Percentiles rank a stretch among this genome's conserved stretches.
Conservation (phyloP, 2,797 vertebrate species). For the Amblyopsis hoosieri region DNA sequence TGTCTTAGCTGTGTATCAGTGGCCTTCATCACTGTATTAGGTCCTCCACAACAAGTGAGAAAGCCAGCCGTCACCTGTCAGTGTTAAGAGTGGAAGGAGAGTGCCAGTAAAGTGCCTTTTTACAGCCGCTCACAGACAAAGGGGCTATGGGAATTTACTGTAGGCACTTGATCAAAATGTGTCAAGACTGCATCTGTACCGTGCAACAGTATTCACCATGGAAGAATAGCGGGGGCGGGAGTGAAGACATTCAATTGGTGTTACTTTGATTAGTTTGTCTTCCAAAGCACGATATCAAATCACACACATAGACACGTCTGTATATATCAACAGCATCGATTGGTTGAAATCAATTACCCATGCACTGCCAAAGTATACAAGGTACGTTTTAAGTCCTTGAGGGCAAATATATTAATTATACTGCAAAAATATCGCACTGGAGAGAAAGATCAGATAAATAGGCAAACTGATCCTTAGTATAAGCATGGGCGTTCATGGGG, state of each 20-base stretch:
- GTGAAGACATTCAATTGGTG: slow-evolving; percentile 19
- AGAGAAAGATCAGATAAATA: slow-evolving; percentile 50
- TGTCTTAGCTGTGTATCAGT: slow-evolving; percentile 39
- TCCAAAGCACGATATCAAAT: no score
- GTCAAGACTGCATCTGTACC: slow-evolving; percentile 10
- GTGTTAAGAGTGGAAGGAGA: slow-evolving; percentile 19
- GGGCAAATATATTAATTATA: no score
- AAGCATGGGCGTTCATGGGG: slow-evolving; percentile 39
- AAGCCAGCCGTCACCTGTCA: slow-evolving; percentile 28
- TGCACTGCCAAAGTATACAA: no score
- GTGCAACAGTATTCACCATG: slow-evolving; percentile 17
- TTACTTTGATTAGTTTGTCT: slow-evolving; percentile 29
- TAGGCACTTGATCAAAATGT: slow-evolving; percentile 25
- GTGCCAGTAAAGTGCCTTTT: slow-evolving; percentile 37
- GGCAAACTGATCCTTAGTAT: slow-evolving; percentile 12
- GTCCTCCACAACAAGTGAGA: slow-evolving; percentile 35
- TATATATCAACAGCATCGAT: no score
- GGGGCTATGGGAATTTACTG: slow-evolving; percentile 9
- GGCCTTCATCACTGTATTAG: slow-evolving; percentile 37
- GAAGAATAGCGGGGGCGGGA: slow-evolving; percentile 1
- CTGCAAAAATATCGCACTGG: background rate
- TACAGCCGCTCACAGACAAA: slow-evolving; percentile 19
- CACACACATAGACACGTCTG: no score
- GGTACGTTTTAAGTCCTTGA: no score
- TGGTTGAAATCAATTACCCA: no score